Percentiles rank a stretch among this genome's conserved stretches.
Conservation (phyloP, 2,113 vertebrate species). For the Cynopterus brachyotis region DNA sequence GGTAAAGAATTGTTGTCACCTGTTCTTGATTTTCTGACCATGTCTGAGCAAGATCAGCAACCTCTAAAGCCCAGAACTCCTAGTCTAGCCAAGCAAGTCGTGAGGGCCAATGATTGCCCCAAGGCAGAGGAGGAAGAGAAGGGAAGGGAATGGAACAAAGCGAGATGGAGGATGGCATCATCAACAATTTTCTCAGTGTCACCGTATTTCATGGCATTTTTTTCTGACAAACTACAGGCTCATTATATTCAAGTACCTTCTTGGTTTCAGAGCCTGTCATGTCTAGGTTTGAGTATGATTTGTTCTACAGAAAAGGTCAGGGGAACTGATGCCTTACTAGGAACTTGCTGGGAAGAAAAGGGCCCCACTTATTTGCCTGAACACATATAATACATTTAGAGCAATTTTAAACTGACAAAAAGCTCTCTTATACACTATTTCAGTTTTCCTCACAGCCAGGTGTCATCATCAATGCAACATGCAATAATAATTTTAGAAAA, state of each 20-base stretch:
- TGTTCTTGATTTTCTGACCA: conserved; percentile 25
- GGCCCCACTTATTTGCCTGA: neutral
- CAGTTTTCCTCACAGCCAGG: neutral
- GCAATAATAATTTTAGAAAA: neutral
- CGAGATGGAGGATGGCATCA: conserved; percentile 16
- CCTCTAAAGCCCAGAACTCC: conserved; percentile 5
- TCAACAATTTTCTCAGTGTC: conserved; percentile 1
- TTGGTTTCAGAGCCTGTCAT: neutral
- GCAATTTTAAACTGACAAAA: neutral
- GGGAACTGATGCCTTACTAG: neutral
- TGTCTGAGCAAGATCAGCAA: neutral
- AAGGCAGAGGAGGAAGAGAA: neutral
- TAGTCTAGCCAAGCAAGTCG: neutral
- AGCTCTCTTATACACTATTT: neutral
- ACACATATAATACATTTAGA: neutral
- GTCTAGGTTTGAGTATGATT: neutral
- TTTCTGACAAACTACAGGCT: conserved; percentile 17
- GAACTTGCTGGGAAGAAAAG: neutral
- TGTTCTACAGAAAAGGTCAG: neutral
- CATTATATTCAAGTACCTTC: neutral
- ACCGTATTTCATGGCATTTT: neutral
- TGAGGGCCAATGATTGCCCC: neutral
- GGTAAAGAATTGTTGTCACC: neutral
- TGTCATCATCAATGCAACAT: neutral
- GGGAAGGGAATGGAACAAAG: conserved; percentile 37